Evolutionary conservation across 2,797 vertebrate species (phyloP).

Genomic region (Chiloscyllium punctatum): DNA sequence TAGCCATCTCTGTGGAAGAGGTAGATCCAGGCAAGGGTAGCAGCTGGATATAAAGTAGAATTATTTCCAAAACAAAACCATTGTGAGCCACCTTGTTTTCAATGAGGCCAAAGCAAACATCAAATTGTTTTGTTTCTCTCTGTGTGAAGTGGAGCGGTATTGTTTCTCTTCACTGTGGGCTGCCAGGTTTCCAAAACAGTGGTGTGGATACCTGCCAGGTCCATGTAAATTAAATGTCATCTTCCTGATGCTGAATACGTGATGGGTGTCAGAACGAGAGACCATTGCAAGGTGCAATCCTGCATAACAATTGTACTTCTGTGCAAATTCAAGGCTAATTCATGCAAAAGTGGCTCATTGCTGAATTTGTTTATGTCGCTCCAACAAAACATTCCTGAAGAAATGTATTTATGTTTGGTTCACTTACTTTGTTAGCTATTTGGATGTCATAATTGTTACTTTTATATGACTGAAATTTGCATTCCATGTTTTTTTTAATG

Average conservation of each 20-base stretch:
- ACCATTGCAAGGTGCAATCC: background rate
- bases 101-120: too few relatives aligned
- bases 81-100: too few relatives aligned
- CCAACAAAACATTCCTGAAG: background rate
- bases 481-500: background rate
- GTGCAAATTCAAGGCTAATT: background rate
- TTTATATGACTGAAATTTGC: background rate
- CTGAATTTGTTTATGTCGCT: background rate
- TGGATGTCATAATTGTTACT: background rate
- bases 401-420: background rate
- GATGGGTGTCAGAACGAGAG: background rate
- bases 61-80: too few relatives aligned
- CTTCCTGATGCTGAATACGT: background rate
- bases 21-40: too few relatives aligned
- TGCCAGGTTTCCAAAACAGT: too few relatives aligned
- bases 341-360: background rate
- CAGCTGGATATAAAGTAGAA: too few relatives aligned
- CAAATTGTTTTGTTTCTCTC: too few relatives aligned
- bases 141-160: too few relatives aligned
- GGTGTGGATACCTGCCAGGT: too few relatives aligned
- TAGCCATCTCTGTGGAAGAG: too few relatives aligned
- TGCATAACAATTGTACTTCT: background rate
- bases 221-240: background rate
- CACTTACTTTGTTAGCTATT: background rate
- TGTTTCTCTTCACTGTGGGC: too few relatives aligned